These are phyloP conservation scores for Isoperla grammatica DNA, from an alignment of 2,888 invertebrate genomes.

Conservation along the genomic window DNA sequence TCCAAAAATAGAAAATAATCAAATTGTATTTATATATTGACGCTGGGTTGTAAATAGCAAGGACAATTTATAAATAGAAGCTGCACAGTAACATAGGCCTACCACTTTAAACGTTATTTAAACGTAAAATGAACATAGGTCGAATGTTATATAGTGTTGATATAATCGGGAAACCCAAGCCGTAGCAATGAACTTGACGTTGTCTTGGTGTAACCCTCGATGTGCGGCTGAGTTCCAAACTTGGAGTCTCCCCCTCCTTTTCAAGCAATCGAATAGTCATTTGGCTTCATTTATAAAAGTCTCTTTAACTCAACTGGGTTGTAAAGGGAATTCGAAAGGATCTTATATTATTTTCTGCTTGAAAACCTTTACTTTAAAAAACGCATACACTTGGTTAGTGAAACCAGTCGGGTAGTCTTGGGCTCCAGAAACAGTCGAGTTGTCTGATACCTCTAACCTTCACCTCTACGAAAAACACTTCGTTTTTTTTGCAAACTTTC, in stretches of 20 bases:
- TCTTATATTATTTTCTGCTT: slow-evolving; percentile 17
- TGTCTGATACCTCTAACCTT: background rate
- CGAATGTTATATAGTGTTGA: no score
- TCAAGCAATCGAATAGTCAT: slow-evolving; percentile 15
- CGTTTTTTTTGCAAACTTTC: slow-evolving; percentile 2
- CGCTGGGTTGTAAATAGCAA: no score
- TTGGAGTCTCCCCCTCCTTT: background rate
- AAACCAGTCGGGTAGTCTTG: background rate
- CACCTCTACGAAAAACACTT: background rate
- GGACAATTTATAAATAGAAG: no score
- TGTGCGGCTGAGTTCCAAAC: no score
- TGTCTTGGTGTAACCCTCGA: no score
- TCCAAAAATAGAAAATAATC: no score
- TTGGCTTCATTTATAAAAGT: slow-evolving; percentile 9
- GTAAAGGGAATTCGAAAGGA: background rate
- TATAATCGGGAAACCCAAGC: no score
- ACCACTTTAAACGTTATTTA: no score
- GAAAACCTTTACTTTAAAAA: slow-evolving; percentile 7
- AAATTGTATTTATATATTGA: no score
- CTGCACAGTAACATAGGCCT: no score
- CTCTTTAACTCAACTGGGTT: slow-evolving; percentile 3
- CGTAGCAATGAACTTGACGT: no score
- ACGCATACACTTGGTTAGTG: slow-evolving; percentile 1
- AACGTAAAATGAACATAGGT: no score
- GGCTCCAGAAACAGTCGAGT: background rate